A percentile compares a stretch with the other conserved stretches of the same genome.
Evolutionary conservation across 2,888 invertebrate genomes (phyloP).

Genomic region (Ethmia dodecea): DNA sequence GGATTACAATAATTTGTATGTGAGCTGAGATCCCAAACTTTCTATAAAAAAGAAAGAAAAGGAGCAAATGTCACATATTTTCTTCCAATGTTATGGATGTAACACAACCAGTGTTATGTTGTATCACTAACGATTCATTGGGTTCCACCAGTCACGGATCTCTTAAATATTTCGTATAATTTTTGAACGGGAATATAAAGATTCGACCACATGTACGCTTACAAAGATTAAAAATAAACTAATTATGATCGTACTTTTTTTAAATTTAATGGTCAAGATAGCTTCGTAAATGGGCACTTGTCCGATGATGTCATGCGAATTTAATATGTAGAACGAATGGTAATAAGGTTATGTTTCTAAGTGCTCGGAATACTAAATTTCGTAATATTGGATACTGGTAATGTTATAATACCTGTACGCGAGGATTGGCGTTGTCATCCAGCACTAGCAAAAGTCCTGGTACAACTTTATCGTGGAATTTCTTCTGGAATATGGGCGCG

Average conservation of each 20-base stretch:
- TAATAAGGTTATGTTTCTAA: too few species aligned
- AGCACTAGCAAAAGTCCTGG: conserved; percentile 92
- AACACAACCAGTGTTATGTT: conserved; percentile 36
- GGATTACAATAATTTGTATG: too few species aligned
- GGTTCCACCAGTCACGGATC: too few species aligned
- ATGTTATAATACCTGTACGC: conserved; percentile 95
- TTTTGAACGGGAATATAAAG: neutral
- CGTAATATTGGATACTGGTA: too few species aligned
- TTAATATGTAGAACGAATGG: too few species aligned
- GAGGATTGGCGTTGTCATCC: conserved; percentile 93
- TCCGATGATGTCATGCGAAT: too few species aligned
- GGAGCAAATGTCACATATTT: conserved; percentile 64
- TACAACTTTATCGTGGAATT: conserved; percentile 97
- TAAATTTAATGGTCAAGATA: conserved; percentile 94
- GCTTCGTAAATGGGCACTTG: too few species aligned
- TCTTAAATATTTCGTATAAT: neutral
- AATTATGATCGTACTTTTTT: conserved; percentile 79
- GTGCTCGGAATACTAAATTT: too few species aligned
- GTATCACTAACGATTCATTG: conserved; percentile 76
- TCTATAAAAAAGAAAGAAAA: conserved; percentile 46
- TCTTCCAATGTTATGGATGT: conserved; percentile 75
- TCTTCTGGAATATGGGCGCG: conserved; percentile 97
- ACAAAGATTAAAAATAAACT: neutral
- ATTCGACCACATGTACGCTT: neutral
- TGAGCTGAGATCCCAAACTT: conserved; percentile 67